Evolutionary conservation across 2,113 vertebrate species (phyloP).

Genomic region (Oryzias celebensis): DNA sequence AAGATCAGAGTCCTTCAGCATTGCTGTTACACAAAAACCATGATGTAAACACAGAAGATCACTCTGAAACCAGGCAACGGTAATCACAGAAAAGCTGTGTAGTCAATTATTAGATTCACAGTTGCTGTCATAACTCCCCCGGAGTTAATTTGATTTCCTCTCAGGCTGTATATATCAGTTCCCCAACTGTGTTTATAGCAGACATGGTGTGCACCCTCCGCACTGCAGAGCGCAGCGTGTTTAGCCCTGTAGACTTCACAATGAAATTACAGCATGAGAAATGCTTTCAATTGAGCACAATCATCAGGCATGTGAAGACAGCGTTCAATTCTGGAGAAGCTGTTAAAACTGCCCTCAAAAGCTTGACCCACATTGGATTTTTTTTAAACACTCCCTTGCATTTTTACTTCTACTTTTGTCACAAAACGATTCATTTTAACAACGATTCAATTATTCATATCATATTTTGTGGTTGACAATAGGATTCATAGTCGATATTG

Average conservation of each 20-base stretch:
- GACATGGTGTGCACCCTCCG: constrained; percentile 4
- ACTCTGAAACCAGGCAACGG: neutral
- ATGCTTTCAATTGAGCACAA: neutral
- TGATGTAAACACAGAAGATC: constrained; percentile 8
- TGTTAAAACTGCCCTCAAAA: too few species aligned
- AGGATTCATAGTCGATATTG: too few species aligned
- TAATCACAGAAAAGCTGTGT: constrained; percentile 31
- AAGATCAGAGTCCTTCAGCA: neutral
- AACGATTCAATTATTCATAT: too few species aligned
- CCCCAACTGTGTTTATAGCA: constrained; percentile 23
- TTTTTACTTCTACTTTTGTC: too few species aligned
- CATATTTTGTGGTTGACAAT: too few species aligned
- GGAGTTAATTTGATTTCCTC: constrained; percentile 43
- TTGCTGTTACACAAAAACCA: constrained; percentile 11
- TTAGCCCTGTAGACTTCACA: constrained; percentile 19
- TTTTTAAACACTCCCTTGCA: too few species aligned
- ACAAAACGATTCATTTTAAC: too few species aligned
- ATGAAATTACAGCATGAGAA: constrained; percentile 2
- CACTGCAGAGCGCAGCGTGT: constrained; percentile 7
- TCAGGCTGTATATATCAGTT: constrained; percentile 23
- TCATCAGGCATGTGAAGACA: constrained; percentile 16
- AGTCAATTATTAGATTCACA: constrained; percentile 25
- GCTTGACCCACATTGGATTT: too few species aligned
- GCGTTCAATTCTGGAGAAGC: neutral
- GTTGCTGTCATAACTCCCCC: constrained; percentile 24